These are phyloP conservation scores for Adrianichthys oophorus DNA, from an alignment of 2,797 vertebrate genomes.

Conservation along the genomic window DNA sequence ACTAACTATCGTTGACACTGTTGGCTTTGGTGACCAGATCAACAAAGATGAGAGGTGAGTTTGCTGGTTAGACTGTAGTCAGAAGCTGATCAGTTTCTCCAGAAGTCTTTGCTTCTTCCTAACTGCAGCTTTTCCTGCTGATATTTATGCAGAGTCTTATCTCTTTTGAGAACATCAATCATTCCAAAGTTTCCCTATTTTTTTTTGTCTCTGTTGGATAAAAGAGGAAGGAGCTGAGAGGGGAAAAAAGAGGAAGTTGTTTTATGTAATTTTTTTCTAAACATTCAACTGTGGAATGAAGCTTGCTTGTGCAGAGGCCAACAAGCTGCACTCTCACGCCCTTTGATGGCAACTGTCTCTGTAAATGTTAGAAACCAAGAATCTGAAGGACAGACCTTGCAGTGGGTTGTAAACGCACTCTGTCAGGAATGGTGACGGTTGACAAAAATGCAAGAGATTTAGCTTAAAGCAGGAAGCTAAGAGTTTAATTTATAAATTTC, in stretches of 20 bases:
- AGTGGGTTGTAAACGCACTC: conserved; percentile 39
- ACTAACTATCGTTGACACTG: conserved; percentile 93
- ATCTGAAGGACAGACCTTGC: conserved; percentile 49
- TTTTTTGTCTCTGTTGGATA: conserved; percentile 24
- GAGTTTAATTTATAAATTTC: no score
- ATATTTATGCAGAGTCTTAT: no score
- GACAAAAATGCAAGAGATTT: no score
- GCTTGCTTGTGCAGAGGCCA: conserved; percentile 45
- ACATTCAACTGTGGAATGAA: conserved; percentile 56
- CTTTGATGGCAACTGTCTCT: conserved; percentile 59
- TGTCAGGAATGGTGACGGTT: conserved; percentile 10
- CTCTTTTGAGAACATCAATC: background rate
- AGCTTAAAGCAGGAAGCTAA: no score
- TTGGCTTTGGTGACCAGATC: conserved; percentile 97
- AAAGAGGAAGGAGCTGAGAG: conserved; percentile 17
- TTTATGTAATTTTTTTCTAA: conserved; percentile 27
- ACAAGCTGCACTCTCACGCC: conserved; percentile 59
- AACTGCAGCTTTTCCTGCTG: no score
- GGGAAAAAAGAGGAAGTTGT: conserved; percentile 47
- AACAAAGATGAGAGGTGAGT: conserved; percentile 98
- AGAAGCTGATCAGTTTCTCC: no score
- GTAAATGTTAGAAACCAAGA: conserved; percentile 32
- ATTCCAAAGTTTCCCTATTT: conserved; percentile 13
- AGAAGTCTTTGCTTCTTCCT: no score
- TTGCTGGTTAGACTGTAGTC: background rate